Evolutionary conservation across 2,888 invertebrate species (phyloP), one percentile per base, ranked within the genome.

Genomic region (Melinaea marsaeus): DNA sequence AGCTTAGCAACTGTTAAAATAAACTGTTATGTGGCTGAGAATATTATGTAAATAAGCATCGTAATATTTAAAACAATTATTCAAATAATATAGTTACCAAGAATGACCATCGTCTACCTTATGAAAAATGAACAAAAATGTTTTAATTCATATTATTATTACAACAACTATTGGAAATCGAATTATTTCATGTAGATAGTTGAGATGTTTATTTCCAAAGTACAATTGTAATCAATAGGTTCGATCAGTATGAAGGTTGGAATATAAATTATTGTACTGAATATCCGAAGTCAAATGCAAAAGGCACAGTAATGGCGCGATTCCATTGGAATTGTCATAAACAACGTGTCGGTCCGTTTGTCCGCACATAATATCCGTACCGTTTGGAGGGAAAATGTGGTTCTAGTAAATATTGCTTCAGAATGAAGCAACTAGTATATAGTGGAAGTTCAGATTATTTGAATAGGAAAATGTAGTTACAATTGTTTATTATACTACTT

Each of bases 281-380:
- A 51, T 51, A 51, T 51, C 51, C 51, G 51, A 51, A 51, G 51
- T 51, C 51, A 51, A 51, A 51, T 32, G 51, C 51, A 51, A 51
- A 51, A 51, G 51, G 51, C 51, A 51, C 51, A 51, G 51, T 51
- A 51, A 51, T 51, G 51, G 51, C 32, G 51, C 51, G 51, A 51
- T 51, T 51, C 42, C 11, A 51, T 61, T 22, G 61, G 42, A 57
- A 42, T 47, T 37, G 57, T 61, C 57, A 51, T 61, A 57, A 57
- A 57, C 61, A 64, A 68, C 67, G 59, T 60, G 65, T 65, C 62
- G 61, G 64, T 57, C 62, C 67, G 65, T 70, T 68, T 66, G 62
- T 67, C 63, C 60, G 68, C 64, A 61, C 67, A 63, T 69, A 68
- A 71, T 72, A 62, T 69, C 69, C 68, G 66, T 55, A 56, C 33